Evolutionary conservation across 2,113 vertebrate genomes (phyloP), one percentile per base, ranked within the genome.

Genomic region (Hyla sarda): DNA sequence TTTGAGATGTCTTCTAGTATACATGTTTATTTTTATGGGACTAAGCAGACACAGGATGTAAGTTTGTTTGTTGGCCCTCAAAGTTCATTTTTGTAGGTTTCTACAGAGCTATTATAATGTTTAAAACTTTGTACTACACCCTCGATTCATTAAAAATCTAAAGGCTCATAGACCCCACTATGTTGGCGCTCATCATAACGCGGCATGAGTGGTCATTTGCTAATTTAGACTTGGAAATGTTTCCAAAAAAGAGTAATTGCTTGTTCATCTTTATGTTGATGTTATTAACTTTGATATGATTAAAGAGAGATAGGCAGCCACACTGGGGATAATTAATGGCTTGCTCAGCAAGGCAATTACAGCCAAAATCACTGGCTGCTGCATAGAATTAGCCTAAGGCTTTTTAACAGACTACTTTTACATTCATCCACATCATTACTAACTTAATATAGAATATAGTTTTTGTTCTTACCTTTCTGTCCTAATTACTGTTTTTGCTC

Each of bases 281-380:
- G 62, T 56, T 69, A 83, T 72, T 56, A 86, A 21, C 84, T 86
- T 71, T 85, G 74, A 80, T 86, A 80, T 86, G 62, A 72, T 86
- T 80, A 56, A 69, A 86, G 32, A 72, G 13, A 48, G 82, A 69
- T 52, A 23, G 21, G 21, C 62, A 72, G 48, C 16, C 30, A 72
- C 62, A 41, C 3, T 41, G 76, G 73, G 84, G 65, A 80, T 72
- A 86, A 80, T 80, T 56, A 86, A 86, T 80, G 62, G 30, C 60
- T 80, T 56, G 65, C 76, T 86, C 50, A 72, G 65, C 67, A 74
- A 58, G 71, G 69, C 50, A 86, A 86, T 72, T 86, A 80, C n/a
- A 45, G 48, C 28, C 19, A 47, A 58, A 86, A 80, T 28, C 76
- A 58, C 75, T 80, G 37, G 34, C 34, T 56, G 52, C 65, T 73